Evolutionary conservation across 1,140 invertebrate genomes (phyloP), one percentile per base, ranked within the genome.

Genomic region (Chironomus striatipennis): DNA sequence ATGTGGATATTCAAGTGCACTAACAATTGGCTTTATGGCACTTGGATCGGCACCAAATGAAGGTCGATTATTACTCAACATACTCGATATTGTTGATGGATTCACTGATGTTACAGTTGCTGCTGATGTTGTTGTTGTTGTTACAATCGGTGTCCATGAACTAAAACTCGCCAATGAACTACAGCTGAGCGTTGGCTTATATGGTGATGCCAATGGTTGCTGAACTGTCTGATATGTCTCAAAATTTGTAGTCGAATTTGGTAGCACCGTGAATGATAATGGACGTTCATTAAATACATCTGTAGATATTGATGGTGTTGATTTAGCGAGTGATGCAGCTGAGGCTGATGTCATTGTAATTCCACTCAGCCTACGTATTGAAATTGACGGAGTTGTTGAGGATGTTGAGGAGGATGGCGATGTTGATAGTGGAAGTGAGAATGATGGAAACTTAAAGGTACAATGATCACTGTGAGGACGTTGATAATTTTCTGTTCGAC

Each of bases 21-120:
- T 70, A 70, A 70, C 65, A 70, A 70, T 70, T 70, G 65, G 65
- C 18, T 70, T 70, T 9, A 70, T 70, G 5, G 17, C 65, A 18
- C 17, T 21, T 7, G 65, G 65, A 20, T 70, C 18, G n/a, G 65
- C 6, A 10, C 65, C 47, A 15, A 57, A 57, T 57, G 47, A 12
- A 10, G 9, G 47, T 57, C 12, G 8, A 57, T 57, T 57, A n/a
- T 15, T 9, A 20, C 65, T 70, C n/a, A 70, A 18, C 20, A 70
- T 18, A 70, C 17, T 70, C 18, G 65, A 21, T 0, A 70, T 20
- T 18, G 65, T 20, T 7, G n/a, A 18, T 20, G 65, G 17, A 70
- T 8, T 70, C 1, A 10, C n/a, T 5, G 64, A 18, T 18, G n/a
- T 10, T 18, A 18, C 17, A 21, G 65, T 9, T 8, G 65, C 4